phyloP scores from a whole-genome alignment of 2,113 vertebrate genomes.

The Pycnonotus jocosus region DNA sequence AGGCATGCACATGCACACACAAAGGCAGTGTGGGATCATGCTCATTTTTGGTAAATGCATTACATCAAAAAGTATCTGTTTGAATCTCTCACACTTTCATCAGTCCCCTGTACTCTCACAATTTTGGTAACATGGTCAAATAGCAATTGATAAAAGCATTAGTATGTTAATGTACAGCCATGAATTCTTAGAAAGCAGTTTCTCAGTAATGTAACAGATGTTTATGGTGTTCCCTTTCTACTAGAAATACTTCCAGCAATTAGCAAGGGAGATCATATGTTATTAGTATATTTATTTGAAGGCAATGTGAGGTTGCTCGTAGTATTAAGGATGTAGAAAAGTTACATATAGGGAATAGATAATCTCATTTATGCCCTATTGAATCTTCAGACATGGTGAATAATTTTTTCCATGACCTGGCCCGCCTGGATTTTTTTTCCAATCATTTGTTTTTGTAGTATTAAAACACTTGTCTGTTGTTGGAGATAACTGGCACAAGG shows the following conservation, averaged over 20 bases:
- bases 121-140: not conserved
- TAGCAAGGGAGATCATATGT: not conserved
- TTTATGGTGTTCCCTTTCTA: not conserved
- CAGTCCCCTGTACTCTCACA: not conserved
- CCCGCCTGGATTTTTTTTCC: not conserved
- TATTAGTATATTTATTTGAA: not conserved
- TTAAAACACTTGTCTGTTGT: not conserved
- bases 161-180: not conserved
- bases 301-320: not conserved
- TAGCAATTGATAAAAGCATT: not conserved
- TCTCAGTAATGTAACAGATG: not conserved
- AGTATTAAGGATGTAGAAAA: not conserved
- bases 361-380: not conserved
- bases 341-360: not conserved
- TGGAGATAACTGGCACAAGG: not conserved
- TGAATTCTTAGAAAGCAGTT: slow-evolving; percentile 12
- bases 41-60: not conserved
- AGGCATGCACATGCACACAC: fast-evolving
- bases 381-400: not conserved
- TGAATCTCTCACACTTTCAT: not conserved
- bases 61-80: not conserved
- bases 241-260: not conserved
- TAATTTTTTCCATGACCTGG: not conserved
- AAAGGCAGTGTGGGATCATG: not conserved
- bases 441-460: not conserved